Conservation (phyloP, 2,888 invertebrate genomes). For the Amblyjoppa fuscipennis region DNA sequence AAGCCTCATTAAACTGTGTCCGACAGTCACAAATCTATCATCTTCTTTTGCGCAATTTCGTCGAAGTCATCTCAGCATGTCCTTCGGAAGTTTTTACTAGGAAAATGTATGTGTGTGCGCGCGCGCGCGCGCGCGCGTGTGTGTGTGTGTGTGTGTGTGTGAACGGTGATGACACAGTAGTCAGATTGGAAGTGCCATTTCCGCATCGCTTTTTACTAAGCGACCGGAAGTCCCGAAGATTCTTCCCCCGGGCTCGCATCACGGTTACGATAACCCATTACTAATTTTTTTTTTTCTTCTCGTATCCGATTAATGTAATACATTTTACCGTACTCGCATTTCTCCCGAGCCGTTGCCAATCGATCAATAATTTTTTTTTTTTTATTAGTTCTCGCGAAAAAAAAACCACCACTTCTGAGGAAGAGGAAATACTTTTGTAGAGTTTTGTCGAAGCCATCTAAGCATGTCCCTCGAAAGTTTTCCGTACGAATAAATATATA, state of each 20-base stretch:
- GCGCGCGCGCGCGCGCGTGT: no score
- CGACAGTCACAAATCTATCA: background rate
- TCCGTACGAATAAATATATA: background rate
- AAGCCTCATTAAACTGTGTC: background rate
- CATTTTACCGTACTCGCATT: background rate
- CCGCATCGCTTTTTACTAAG: background rate
- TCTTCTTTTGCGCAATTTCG: conserved; percentile 2
- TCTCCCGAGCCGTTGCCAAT: background rate
- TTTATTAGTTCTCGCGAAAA: background rate
- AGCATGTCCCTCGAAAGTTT: background rate
- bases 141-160: no score
- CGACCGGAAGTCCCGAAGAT: conserved; percentile 13
- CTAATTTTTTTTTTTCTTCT: background rate
- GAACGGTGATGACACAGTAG: background rate
- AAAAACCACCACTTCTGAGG: background rate
- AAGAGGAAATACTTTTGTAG: background rate
- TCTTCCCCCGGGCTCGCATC: background rate
- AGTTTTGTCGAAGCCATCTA: background rate
- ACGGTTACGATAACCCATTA: conserved; percentile 2
- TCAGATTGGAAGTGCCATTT: background rate
- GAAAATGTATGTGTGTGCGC: background rate
- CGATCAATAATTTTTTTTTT: background rate
- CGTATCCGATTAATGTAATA: background rate
- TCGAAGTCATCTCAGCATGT: conserved; percentile 1
- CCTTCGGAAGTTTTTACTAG: background rate